Percentiles rank a stretch among this genome's conserved stretches.
Evolutionary conservation across 2,888 invertebrate genomes (phyloP).

Genomic region (Scaeva pyrastri): DNA sequence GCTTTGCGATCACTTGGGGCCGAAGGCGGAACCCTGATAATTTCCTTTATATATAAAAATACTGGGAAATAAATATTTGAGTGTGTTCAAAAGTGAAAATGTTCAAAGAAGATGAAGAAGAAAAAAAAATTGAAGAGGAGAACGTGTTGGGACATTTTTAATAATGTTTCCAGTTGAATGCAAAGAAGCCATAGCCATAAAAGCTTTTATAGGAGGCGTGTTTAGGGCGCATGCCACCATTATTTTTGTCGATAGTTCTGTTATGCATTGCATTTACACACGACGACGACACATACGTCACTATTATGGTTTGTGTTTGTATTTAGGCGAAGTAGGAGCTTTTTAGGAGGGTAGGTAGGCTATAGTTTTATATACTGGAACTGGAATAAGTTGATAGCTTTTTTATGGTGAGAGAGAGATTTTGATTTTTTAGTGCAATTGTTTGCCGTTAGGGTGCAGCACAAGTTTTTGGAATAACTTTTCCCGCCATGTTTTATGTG

Average conservation of each 20-base stretch:
- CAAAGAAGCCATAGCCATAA: slow-evolving; percentile 3
- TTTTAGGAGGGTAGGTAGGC: slow-evolving; percentile 25
- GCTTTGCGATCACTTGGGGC: slow-evolving; percentile 71
- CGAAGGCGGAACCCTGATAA: slow-evolving; percentile 58
- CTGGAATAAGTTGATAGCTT: slow-evolving; percentile 53
- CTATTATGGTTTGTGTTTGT: slow-evolving; percentile 20
- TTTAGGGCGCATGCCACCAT: slow-evolving; percentile 74
- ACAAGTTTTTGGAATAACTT: slow-evolving; percentile 27
- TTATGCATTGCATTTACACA: slow-evolving; percentile 38
- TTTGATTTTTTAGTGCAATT: slow-evolving; percentile 52
- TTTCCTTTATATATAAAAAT: slow-evolving; percentile 41
- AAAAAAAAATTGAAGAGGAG: neutral
- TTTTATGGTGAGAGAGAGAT: slow-evolving; percentile 6
- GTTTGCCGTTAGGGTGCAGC: slow-evolving; percentile 76
- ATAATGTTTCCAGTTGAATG: slow-evolving; percentile 6
- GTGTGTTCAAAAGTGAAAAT: neutral
- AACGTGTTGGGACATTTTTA: neutral
- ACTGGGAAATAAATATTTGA: slow-evolving; percentile 50
- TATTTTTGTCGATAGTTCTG: slow-evolving; percentile 37
- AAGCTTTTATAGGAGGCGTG: slow-evolving; percentile 70
- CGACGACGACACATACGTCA: too few species aligned
- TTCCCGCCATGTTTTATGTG: slow-evolving; percentile 36
- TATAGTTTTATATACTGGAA: slow-evolving; percentile 36
- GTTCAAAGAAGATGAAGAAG: neutral
- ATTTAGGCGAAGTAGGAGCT: slow-evolving; percentile 36